Base-by-base conservation (phyloP, 2,113 vertebrate species). In the Thamnophis sirtalis region DNA sequence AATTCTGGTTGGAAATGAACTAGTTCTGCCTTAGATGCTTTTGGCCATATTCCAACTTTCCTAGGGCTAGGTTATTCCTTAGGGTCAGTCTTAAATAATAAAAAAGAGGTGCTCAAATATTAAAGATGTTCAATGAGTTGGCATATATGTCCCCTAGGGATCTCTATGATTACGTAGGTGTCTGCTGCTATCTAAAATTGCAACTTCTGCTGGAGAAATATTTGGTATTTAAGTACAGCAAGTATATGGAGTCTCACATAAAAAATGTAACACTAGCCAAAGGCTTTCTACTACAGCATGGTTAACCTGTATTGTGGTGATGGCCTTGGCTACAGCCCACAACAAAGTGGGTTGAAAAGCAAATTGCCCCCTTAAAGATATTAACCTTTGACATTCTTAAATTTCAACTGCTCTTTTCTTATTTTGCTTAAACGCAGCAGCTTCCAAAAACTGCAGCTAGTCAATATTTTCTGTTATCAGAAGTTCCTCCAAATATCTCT, bases 241-340 rank as follows among this genome's bases (percentile, higher is more conserved):
- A 73, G 43, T 84, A 54, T 58, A 50, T 13, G 6, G 38, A 84
- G 88, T 56, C 84, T 48, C 51, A 56, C 85, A 58, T 87, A 87
- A 88, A 92, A 93, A 88, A 93, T 91, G 63, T 90, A 93, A 90
- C 15, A 53, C 54, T 88, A 56, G 91, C 86, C 89, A 91, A 91
- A 58, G 63, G 92, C 60, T 56, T 50, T 93, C 54, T 60, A 49
- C 63, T 60, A 49, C 63, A 93, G 85, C 54, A 84, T 43, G 28
- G 38, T 91, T 84, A 91, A 84, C 84, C 4, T 88, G 63, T 43
- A 28, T 49, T n/a, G 3, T 50, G 51, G 28, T 28, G n/a, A 80
- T 73, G 38, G 84, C 86, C 85, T 87, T 50, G 26, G 60, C 38
- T 84, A 54, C 28, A 49, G 43, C 92, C 89, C 50, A 26, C 85